A percentile compares a stretch with the other conserved stretches of the same genome.
phyloP scores from a whole-genome alignment of 2,888 invertebrate genomes.

The Monochamus alternatus region DNA sequence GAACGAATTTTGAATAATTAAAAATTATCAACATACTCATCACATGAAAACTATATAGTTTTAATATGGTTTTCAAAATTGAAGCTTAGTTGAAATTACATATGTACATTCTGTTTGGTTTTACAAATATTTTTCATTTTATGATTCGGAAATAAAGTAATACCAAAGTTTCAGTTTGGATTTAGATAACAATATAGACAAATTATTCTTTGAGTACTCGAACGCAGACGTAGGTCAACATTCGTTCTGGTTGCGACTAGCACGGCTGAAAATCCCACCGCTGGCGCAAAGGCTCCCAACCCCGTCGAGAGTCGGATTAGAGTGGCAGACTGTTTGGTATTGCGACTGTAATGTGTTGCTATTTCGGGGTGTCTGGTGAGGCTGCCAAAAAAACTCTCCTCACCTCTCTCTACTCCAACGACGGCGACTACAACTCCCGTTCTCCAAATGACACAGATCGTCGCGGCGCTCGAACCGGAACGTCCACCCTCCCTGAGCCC shows the following conservation, averaged over 20 bases:
- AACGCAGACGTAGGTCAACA: too few relatives aligned
- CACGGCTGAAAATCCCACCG: background rate
- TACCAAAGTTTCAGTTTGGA: too few relatives aligned
- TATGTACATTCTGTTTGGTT: too few relatives aligned
- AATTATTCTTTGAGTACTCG: too few relatives aligned
- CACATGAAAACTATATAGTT: too few relatives aligned
- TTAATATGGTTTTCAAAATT: too few relatives aligned
- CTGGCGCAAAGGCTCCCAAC: conserved; percentile 25
- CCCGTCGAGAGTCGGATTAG: conserved; percentile 28
- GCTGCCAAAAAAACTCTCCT: conserved; percentile 63
- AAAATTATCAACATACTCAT: too few relatives aligned
- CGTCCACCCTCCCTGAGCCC: conserved; percentile 44
- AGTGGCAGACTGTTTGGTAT: conserved; percentile 61
- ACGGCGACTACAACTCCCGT: conserved; percentile 35
- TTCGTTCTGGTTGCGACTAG: background rate
- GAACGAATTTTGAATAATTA: too few relatives aligned
- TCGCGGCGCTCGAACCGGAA: conserved; percentile 36
- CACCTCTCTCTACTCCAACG: conserved; percentile 34
- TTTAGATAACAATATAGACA: too few relatives aligned
- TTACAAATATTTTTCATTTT: too few relatives aligned
- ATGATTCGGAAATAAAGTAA: too few relatives aligned
- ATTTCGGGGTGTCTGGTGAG: conserved; percentile 68
- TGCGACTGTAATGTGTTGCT: conserved; percentile 66
- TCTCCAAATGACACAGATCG: conserved; percentile 54
- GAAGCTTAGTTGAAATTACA: too few relatives aligned